A percentile compares a stretch with the other conserved stretches of the same genome.
phyloP scores from a whole-genome alignment of 2,113 vertebrate genomes.

The Sinocyclocheilus anshuiensis region DNA sequence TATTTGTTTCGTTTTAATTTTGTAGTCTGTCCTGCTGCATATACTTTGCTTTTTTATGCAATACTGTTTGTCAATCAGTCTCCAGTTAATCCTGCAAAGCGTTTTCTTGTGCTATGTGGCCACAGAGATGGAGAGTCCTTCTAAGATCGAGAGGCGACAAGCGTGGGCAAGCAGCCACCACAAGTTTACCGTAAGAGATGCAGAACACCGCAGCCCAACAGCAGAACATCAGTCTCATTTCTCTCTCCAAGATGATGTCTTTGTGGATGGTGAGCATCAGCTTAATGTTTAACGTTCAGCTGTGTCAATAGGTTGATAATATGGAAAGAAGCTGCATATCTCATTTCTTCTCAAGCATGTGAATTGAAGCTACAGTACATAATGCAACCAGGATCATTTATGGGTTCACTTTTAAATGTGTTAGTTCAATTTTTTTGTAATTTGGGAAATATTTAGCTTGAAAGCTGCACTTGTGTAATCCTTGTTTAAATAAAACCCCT shows the following conservation, averaged over 20 bases:
- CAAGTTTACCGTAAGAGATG: conserved; percentile 71
- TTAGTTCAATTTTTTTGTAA: too few relatives aligned
- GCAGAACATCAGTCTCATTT: conserved; percentile 29
- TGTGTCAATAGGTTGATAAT: background rate
- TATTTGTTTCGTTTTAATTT: background rate
- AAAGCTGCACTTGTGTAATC: background rate
- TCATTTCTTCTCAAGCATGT: background rate
- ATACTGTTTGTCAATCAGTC: background rate
- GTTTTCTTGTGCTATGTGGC: background rate
- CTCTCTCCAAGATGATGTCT: conserved; percentile 74
- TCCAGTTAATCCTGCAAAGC: background rate
- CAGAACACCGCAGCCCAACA: conserved; percentile 56
- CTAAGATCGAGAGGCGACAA: conserved; percentile 73
- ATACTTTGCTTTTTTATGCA: background rate
- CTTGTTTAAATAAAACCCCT: background rate
- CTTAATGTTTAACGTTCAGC: background rate
- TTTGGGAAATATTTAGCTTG: background rate
- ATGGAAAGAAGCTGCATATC: conserved; percentile 32
- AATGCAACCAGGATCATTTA: background rate
- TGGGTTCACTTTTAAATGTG: background rate
- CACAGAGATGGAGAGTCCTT: conserved; percentile 75
- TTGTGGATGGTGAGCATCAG: conserved; percentile 74
- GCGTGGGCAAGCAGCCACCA: conserved; percentile 80
- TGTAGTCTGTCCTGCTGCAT: background rate
- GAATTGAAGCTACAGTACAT: background rate